These are phyloP conservation scores for Harpagoxenus sublaevis DNA, from an alignment of 2,888 invertebrate genomes.

Conservation along the genomic window DNA sequence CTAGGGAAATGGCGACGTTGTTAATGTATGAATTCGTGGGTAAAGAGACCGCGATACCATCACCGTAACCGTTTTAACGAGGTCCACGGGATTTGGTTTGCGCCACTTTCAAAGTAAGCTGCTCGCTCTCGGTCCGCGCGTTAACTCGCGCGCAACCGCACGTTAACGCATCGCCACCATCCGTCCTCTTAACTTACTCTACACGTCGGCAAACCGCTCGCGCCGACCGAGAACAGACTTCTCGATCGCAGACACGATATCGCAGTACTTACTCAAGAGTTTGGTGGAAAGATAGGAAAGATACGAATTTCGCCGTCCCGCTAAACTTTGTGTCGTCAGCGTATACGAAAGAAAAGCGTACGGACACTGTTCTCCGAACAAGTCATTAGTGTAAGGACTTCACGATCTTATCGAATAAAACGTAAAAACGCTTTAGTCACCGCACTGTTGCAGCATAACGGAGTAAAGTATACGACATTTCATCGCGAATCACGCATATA, in stretches of 20 bases:
- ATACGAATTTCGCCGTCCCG: conserved; percentile 30
- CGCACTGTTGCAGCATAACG: not conserved
- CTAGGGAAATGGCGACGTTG: not conserved
- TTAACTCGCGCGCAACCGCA: conserved; percentile 21
- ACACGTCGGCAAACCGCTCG: conserved; percentile 49
- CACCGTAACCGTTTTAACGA: not conserved
- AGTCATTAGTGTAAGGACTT: not conserved
- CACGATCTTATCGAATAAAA: conserved; percentile 25
- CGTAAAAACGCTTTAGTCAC: conserved; percentile 17
- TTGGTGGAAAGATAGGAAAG: not conserved
- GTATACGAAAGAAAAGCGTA: conserved; percentile 1
- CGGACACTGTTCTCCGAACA: conserved; percentile 20
- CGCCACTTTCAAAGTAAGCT: conserved; percentile 25
- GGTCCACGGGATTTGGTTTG: conserved; percentile 11
- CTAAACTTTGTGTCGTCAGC: conserved; percentile 30
- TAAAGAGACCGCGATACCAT: too few relatives aligned
- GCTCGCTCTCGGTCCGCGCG: conserved; percentile 39
- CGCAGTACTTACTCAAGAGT: not conserved
- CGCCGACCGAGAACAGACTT: conserved; percentile 46
- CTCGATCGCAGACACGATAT: conserved; percentile 7
- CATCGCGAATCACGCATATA: not conserved
- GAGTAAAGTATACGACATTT: conserved; percentile 15
- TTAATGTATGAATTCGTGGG: not conserved
- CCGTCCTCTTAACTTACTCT: conserved; percentile 69
- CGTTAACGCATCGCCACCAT: conserved; percentile 65